Conservation (phyloP, 2,797 vertebrate genomes). For the Sebastolobus alascanus region DNA sequence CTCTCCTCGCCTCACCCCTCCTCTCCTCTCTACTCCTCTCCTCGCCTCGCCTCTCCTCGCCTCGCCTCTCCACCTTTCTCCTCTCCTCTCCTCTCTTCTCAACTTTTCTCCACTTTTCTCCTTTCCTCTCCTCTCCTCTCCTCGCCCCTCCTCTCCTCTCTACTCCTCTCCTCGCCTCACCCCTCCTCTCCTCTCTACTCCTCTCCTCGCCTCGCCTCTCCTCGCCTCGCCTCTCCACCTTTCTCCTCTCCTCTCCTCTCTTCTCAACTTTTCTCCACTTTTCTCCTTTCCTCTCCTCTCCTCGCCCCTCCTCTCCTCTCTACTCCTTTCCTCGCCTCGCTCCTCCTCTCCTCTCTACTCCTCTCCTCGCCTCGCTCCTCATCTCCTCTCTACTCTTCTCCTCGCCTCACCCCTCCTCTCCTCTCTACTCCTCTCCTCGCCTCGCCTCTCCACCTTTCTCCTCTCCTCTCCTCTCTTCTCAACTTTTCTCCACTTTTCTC, state of each 20-base stretch:
- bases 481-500: slow-evolving; percentile 91
- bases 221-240: too few species aligned
- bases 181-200: too few species aligned
- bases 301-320: slow-evolving; percentile 7
- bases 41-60: background rate
- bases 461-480: slow-evolving; percentile 67
- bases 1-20: slow-evolving; percentile 2
- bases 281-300: slow-evolving; percentile 24
- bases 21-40: slow-evolving; percentile 12
- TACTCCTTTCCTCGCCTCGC: background rate
- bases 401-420: slow-evolving; percentile 43
- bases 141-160: too few species aligned
- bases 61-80: background rate
- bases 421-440: background rate
- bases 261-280: slow-evolving; percentile 59
- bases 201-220: too few species aligned
- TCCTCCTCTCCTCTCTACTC: too few species aligned
- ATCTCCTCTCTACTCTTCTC: slow-evolving; percentile 10
- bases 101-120: slow-evolving; percentile 90
- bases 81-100: slow-evolving; percentile 67
- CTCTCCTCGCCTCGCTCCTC: slow-evolving; percentile 2
- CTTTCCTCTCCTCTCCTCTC: too few species aligned
- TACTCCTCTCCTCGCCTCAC: too few species aligned
- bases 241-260: too few species aligned
- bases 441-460: background rate